Percentiles rank a stretch among this genome's conserved stretches.
These are phyloP conservation scores for Triplophysa tibetana DNA, from an alignment of 2,113 vertebrate genomes.

Conservation along the genomic window DNA sequence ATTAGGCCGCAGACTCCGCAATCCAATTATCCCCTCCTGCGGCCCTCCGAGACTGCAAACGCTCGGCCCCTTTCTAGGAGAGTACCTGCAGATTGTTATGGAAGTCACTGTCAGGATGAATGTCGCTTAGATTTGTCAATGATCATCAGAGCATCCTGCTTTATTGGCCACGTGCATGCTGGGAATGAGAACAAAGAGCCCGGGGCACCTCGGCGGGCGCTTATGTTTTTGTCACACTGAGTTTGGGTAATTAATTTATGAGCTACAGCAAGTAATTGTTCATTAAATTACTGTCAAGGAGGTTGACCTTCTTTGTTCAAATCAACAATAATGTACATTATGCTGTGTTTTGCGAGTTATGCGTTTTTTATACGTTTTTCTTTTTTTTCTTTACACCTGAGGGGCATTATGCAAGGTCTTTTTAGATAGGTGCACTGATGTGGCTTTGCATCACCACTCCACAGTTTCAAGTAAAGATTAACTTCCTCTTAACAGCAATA, in stretches of 20 bases:
- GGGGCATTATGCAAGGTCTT: conserved; percentile 8
- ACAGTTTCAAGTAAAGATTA: background rate
- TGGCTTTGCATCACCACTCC: background rate
- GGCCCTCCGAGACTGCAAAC: conserved; percentile 6
- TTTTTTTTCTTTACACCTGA: background rate
- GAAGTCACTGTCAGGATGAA: conserved; percentile 40
- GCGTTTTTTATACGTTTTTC: background rate
- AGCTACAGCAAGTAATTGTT: conserved; percentile 52
- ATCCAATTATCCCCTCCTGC: conserved; percentile 45
- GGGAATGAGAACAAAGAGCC: conserved; percentile 53
- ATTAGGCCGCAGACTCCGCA: conserved; percentile 49
- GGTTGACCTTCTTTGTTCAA: conserved; percentile 45
- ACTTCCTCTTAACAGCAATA: background rate
- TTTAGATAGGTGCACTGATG: background rate
- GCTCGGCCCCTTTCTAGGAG: conserved; percentile 16
- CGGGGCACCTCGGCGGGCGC: conserved; percentile 51
- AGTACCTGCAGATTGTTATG: conserved; percentile 29
- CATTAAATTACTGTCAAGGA: conserved; percentile 45
- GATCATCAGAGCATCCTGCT: conserved; percentile 57
- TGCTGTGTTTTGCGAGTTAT: background rate
- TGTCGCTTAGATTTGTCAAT: conserved; percentile 36
- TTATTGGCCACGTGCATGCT: conserved; percentile 54
- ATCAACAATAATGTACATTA: conserved; percentile 10
- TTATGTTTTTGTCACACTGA: conserved; percentile 63
- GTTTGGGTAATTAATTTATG: conserved; percentile 58